Conservation (phyloP, 2,888 invertebrate genomes). For the Agonopterix subpropinquella region DNA sequence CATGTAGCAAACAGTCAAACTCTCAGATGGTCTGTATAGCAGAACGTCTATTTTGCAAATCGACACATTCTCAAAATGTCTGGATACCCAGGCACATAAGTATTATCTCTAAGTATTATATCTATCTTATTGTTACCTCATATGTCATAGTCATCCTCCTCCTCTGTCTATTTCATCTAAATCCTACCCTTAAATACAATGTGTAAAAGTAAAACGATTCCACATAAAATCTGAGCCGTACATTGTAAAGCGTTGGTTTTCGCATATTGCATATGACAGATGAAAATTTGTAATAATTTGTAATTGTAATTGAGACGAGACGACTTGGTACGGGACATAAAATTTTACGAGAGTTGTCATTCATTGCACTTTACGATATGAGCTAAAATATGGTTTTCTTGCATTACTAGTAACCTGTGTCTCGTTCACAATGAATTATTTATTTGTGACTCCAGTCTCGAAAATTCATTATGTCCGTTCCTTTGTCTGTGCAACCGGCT, state of each 20-base stretch:
- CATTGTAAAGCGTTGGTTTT: constrained; percentile 41
- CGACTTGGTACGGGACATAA: constrained; percentile 54
- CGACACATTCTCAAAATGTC: too few species aligned
- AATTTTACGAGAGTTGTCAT: constrained; percentile 68
- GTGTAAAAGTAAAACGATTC: constrained; percentile 20
- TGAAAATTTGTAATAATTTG: constrained; percentile 69
- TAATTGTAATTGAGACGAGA: constrained; percentile 69
- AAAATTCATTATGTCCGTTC: constrained; percentile 50
- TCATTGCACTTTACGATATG: constrained; percentile 64
- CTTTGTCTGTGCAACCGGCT: constrained; percentile 39
- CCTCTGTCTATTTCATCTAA: too few species aligned
- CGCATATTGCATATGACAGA: constrained; percentile 43
- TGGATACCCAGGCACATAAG: too few species aligned
- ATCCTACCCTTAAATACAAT: constrained; percentile 4
- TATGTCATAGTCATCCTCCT: too few species aligned
- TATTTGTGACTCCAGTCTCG: constrained; percentile 54
- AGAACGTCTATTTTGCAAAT: too few species aligned
- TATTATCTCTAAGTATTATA: too few species aligned
- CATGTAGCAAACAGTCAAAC: too few species aligned
- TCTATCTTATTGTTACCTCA: too few species aligned
- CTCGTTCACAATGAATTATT: constrained; percentile 63
- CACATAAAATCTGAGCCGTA: constrained; percentile 27
- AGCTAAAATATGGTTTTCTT: constrained; percentile 58
- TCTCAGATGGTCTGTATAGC: too few species aligned
- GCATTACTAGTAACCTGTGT: constrained; percentile 51